phyloP scores from a whole-genome alignment of 2,888 invertebrate genomes.

The Charanyca ferruginea region DNA sequence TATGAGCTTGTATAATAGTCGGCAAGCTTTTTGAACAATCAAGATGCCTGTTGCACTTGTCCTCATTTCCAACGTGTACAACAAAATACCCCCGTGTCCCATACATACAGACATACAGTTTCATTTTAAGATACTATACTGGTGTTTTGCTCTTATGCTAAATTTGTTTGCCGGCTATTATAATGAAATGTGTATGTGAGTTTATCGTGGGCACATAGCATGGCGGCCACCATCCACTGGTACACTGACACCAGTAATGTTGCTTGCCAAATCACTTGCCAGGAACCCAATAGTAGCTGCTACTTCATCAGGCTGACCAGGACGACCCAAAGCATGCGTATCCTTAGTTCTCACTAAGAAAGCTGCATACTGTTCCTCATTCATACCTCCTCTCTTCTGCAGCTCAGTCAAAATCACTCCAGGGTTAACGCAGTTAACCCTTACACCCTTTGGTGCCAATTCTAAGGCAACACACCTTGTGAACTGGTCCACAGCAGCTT shows the following conservation, averaged over 20 bases:
- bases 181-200: background rate
- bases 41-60: too few species aligned
- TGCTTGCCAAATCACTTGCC: constrained; percentile 96
- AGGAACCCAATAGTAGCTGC: constrained; percentile 97
- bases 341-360: constrained; percentile 96
- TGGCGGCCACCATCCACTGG: constrained; percentile 99
- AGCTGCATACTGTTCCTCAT: constrained; percentile 94
- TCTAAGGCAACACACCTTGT: constrained; percentile 98
- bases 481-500: constrained; percentile 98
- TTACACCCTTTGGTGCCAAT: constrained; percentile 94
- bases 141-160: too few species aligned
- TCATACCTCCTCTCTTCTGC: constrained; percentile 96
- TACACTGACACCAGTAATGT: constrained; percentile 97
- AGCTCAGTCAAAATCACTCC: constrained; percentile 97
- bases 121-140: too few species aligned
- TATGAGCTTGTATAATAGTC: background rate
- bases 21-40: background rate
- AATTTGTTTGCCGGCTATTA: background rate
- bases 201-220: constrained; percentile 97
- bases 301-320: constrained; percentile 96
- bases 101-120: too few species aligned
- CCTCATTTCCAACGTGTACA: too few species aligned
- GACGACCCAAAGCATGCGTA: constrained; percentile 97
- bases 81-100: too few species aligned
- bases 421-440: constrained; percentile 98